Conservation (phyloP, 1,140 invertebrate genomes). For the Hydropsyche tenuis region DNA sequence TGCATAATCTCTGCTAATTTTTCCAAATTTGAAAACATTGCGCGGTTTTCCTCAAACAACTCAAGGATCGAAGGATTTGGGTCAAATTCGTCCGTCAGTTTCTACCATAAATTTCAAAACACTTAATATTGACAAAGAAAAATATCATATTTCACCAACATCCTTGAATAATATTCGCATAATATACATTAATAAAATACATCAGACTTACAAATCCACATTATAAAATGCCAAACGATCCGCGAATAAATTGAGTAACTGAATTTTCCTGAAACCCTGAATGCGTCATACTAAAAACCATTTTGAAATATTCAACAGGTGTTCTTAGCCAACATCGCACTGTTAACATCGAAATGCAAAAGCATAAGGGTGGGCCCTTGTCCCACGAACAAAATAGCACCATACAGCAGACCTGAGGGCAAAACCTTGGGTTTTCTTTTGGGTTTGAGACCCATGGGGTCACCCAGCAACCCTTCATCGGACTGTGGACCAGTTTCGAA, state of each 20-base stretch:
- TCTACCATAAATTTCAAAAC: not conserved
- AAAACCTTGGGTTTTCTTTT: conserved; percentile 39
- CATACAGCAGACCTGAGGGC: conserved; percentile 5
- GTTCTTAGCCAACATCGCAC: too few species aligned
- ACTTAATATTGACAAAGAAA: not conserved
- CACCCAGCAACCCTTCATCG: not conserved
- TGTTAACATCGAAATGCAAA: not conserved
- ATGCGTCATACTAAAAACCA: too few species aligned
- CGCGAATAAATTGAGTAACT: too few species aligned
- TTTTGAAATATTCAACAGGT: too few species aligned
- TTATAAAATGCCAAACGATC: too few species aligned
- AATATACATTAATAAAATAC: not conserved
- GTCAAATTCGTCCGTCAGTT: not conserved
- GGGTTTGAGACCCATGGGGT: conserved; percentile 2
- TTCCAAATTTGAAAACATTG: not conserved
- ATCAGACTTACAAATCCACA: too few species aligned
- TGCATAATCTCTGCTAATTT: too few species aligned
- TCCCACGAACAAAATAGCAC: conserved; percentile 39
- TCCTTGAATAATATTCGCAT: not conserved
- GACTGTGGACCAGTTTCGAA: conserved; percentile 13
- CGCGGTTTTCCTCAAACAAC: not conserved
- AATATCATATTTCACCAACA: not conserved
- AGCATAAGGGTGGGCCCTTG: conserved; percentile 28
- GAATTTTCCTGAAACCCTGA: too few species aligned
- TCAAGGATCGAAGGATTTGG: not conserved